phyloP scores from a whole-genome alignment of 2,888 invertebrate genomes.

The Dasysyrphus albostriatus region DNA sequence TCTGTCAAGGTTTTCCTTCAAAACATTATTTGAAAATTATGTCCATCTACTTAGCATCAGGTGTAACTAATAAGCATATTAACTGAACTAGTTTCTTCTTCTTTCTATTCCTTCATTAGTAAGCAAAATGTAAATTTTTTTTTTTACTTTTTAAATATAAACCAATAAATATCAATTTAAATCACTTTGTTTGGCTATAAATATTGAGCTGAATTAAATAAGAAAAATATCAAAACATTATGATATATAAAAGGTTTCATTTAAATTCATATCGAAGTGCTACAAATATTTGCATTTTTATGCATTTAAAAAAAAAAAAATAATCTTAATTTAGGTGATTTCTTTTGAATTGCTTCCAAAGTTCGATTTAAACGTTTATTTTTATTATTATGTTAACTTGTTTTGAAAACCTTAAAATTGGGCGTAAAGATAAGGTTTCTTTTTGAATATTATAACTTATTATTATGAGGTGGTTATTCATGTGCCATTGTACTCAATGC shows the following conservation, averaged over 20 bases:
- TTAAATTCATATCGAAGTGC: background rate
- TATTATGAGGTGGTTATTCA: background rate
- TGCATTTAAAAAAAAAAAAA: background rate
- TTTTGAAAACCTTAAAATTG: background rate
- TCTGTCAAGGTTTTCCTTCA: background rate
- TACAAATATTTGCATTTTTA: slow-evolving; percentile 2
- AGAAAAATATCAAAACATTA: background rate
- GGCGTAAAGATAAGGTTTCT: background rate
- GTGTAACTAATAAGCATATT: background rate
- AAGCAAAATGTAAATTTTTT: slow-evolving; percentile 6
- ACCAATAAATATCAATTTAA: slow-evolving; percentile 14
- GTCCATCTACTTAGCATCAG: background rate
- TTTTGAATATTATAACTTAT: slow-evolving; percentile 3
- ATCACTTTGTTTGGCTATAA: slow-evolving; percentile 14
- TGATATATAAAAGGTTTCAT: background rate
- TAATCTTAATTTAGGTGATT: background rate
- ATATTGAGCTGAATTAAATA: slow-evolving; percentile 8
- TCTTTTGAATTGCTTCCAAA: background rate
- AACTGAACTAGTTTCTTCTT: background rate
- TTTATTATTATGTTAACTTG: slow-evolving; percentile 4
- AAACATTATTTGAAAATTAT: background rate
- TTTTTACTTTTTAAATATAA: background rate
- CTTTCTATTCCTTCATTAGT: background rate
- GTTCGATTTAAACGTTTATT: background rate
- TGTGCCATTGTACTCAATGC: background rate